Conservation (phyloP, 2,113 vertebrate genomes). For the Herpetotheres cachinnans region DNA sequence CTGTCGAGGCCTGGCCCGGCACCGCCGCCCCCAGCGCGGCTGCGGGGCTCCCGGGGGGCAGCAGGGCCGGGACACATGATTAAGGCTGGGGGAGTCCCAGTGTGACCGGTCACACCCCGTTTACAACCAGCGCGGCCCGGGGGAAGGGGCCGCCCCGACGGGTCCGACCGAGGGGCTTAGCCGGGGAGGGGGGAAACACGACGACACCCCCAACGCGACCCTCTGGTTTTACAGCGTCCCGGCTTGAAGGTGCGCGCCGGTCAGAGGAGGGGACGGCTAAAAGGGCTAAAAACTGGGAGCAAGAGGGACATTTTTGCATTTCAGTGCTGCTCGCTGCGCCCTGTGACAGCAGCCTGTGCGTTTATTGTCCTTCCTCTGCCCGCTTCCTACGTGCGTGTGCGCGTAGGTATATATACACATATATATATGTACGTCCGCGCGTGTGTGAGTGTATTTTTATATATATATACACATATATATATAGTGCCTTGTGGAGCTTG, state of each 20-base stretch:
- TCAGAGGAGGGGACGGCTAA: neutral
- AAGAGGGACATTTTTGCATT: neutral
- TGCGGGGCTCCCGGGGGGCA: accelerated
- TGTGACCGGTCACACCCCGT: accelerated
- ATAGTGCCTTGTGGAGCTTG: neutral
- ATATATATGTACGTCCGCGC: accelerated
- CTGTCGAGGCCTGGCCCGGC: neutral
- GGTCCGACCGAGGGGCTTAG: accelerated
- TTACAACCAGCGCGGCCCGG: neutral
- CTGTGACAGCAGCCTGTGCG: neutral
- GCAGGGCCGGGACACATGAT: neutral
- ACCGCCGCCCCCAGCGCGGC: neutral
- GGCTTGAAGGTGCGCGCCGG: neutral
- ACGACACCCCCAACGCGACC: neutral
- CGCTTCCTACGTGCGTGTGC: accelerated
- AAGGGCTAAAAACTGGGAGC: neutral
- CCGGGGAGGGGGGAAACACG: accelerated
- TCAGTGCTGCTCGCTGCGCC: neutral
- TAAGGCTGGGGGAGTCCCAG: accelerated
- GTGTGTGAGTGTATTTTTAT: neutral
- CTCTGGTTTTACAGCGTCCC: neutral
- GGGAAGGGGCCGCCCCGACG: accelerated
- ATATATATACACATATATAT: too few species aligned
- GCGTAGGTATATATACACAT: too few species aligned
- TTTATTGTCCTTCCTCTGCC: neutral